Conservation (phyloP, 2,113 vertebrate species). For the Bos javanicus region DNA sequence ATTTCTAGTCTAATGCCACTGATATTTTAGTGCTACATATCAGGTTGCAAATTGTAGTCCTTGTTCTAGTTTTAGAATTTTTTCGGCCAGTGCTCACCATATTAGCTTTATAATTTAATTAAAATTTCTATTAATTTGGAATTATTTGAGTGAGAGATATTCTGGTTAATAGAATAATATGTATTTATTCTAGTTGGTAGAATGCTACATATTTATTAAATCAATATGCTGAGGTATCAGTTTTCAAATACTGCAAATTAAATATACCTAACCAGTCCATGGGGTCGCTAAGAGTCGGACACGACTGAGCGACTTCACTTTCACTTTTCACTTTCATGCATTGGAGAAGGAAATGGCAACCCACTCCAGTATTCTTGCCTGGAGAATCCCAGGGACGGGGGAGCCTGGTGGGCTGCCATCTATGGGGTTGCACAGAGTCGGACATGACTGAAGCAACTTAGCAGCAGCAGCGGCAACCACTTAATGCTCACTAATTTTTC, state of each 20-base stretch:
- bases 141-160: not conserved
- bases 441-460: no score
- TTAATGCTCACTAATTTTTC: not conserved
- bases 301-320: no score
- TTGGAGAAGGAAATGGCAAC: no score
- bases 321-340: no score
- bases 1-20: not conserved
- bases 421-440: no score
- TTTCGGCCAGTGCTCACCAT: not conserved
- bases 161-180: not conserved
- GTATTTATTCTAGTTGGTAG: constrained; percentile 1
- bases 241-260: constrained; percentile 40
- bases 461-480: not conserved
- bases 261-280: not conserved
- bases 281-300: no score
- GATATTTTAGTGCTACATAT: not conserved
- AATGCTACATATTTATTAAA: constrained; percentile 29
- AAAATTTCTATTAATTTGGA: constrained; percentile 8
- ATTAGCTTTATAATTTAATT: constrained; percentile 25
- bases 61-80: constrained; percentile 26
- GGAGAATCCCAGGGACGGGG: no score
- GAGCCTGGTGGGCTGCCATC: no score
- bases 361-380: no score
- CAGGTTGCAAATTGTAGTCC: not conserved
- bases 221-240: not conserved